Evolutionary conservation across 2,888 invertebrate species (phyloP).

Genomic region (Ypsolopha sequella): DNA sequence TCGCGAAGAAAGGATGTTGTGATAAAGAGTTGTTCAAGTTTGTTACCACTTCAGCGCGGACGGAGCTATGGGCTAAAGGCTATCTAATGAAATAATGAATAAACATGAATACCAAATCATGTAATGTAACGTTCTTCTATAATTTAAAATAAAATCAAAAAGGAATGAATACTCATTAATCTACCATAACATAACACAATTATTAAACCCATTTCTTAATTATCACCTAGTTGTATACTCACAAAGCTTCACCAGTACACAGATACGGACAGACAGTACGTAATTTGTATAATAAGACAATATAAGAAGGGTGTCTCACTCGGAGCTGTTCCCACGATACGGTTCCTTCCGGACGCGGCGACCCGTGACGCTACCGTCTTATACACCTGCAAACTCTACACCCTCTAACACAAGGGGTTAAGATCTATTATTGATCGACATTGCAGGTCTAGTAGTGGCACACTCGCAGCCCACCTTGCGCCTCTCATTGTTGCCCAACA

Average conservation of each 20-base stretch:
- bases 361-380: conserved; percentile 64
- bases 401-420: not conserved
- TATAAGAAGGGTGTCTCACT: conserved; percentile 27
- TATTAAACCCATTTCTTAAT: conserved; percentile 7
- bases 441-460: too few relatives aligned
- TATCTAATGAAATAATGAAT: too few relatives aligned
- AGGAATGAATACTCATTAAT: too few relatives aligned
- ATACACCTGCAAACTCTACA: not conserved
- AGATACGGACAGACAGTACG: not conserved
- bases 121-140: too few relatives aligned
- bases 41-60: too few relatives aligned
- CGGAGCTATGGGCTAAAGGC: too few relatives aligned
- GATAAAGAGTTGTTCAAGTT: too few relatives aligned
- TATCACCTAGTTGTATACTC: conserved; percentile 8
- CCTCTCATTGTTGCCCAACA: not conserved
- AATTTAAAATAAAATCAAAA: too few relatives aligned
- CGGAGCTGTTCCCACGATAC: conserved; percentile 43
- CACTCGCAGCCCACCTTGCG: not conserved
- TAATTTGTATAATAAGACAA: conserved; percentile 7
- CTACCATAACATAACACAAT: too few relatives aligned
- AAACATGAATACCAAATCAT: too few relatives aligned
- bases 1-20: too few relatives aligned
- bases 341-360: conserved; percentile 62
- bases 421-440: too few relatives aligned
- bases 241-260: conserved; percentile 1